phyloP scores from a whole-genome alignment of 2,797 vertebrate genomes.

The Macrochelys suwanniensis region DNA sequence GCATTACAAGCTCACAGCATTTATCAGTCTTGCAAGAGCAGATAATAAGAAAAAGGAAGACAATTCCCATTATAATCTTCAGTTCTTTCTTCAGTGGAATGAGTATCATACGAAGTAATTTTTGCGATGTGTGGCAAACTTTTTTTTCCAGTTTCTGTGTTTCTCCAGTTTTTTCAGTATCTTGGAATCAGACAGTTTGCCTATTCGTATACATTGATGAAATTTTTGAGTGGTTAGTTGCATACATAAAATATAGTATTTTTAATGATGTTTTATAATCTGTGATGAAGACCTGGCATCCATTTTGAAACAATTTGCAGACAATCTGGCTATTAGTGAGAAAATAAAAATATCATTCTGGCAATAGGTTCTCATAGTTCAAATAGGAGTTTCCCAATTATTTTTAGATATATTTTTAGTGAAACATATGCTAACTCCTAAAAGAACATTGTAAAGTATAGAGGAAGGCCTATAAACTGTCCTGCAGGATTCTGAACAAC shows the following conservation, averaged over 20 bases:
- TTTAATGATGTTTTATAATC: not conserved
- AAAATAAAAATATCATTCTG: not conserved
- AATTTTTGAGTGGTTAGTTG: constrained; percentile 49
- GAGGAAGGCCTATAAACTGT: not conserved
- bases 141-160: constrained; percentile 37
- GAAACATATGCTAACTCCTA: not conserved
- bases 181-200: not conserved
- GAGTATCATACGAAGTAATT: not conserved
- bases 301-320: not conserved
- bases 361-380: not conserved
- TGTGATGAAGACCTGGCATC: not conserved
- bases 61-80: not conserved
- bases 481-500: not conserved
- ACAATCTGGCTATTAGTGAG: not conserved
- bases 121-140: not conserved
- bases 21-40: not conserved
- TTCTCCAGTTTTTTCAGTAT: not conserved
- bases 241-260: constrained; percentile 15
- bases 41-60: not conserved
- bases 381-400: not conserved
- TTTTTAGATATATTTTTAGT: not conserved
- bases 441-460: constrained; percentile 12
- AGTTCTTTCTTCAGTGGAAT: not conserved
- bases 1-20: not conserved
- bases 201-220: constrained; percentile 4